Evolutionary conservation across 2,888 invertebrate species (phyloP), one percentile per base, ranked within the genome.

Genomic region (Timema cristinae): DNA sequence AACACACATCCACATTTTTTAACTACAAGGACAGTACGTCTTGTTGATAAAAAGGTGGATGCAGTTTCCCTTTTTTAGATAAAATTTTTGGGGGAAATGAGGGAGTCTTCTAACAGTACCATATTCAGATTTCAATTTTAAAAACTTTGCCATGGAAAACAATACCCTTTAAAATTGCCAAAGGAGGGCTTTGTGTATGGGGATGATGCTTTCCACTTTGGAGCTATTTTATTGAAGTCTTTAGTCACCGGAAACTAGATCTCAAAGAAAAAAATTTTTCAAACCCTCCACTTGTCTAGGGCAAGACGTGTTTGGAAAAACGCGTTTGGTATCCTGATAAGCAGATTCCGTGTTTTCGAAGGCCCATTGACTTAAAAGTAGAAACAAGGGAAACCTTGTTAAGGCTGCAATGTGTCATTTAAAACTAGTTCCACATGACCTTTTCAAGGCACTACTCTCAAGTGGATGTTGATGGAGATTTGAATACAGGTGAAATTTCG

Each of bases 1-100:
- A 78, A 69, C 77, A 74, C 71, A 78, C 78, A 72, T 76, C 76
- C 49, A 77, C 79, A 71, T 75, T 77, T 74, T 77, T 72, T 67
- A 79, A 80, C 69, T 81, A 81, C 74, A 81, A 77, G 72, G 63
- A 5, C 73, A 72, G 72, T 79, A 78, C 72, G 80, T 79, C 75
- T 78, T 81, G 61, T 80, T 66, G 49, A 13, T 66, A 11, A 48
- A n/a, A 48, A 48, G 66, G 66, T 66, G 6, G 66, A 66, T 66
- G 66, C 13, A 10, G 66, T 10, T 6, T 66, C 11, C 49, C 16
- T n/a, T 59, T 59, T 59, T 59, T 32, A 11, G 13, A 16, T 16
- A n/a, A 59, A 16, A 16, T n/a, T 48, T 16, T 47, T 11, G 7
- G 66, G 66, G 49, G 49, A 13, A 6, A 66, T 48, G 11, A 13